Conservation (phyloP, 1,140 invertebrate genomes). For the Heliconius melpomene region DNA sequence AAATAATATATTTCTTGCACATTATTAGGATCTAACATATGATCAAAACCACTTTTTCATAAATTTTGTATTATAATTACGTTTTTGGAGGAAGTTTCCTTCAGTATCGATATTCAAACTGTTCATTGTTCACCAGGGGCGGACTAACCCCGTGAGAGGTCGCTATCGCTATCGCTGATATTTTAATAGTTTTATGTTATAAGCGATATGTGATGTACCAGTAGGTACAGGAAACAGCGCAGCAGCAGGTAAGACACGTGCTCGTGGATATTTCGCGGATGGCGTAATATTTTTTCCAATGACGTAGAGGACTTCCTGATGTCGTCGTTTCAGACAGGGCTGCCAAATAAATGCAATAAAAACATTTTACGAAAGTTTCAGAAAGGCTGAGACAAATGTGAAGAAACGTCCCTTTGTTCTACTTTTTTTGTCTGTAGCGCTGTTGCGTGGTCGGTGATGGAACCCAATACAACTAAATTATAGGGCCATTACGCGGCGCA, state of each 20-base stretch:
- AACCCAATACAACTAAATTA: too few relatives aligned
- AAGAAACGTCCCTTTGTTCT: too few relatives aligned
- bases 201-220: neutral
- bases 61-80: constrained; percentile 39
- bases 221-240: neutral
- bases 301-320: constrained; percentile 1
- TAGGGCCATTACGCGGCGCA: too few relatives aligned
- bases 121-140: too few relatives aligned
- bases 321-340: neutral
- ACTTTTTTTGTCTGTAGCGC: too few relatives aligned
- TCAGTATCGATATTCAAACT: too few relatives aligned
- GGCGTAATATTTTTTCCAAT: constrained; percentile 7
- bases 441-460: too few relatives aligned
- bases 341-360: neutral
- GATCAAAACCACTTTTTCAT: neutral
- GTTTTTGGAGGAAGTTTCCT: too few relatives aligned
- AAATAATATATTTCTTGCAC: neutral
- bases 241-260: neutral
- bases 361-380: neutral
- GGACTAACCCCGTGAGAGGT: too few relatives aligned
- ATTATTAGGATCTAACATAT: neutral
- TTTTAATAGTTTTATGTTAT: too few relatives aligned
- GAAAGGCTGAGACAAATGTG: too few relatives aligned
- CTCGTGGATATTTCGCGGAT: neutral
- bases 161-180: too few relatives aligned